Base-by-base conservation (phyloP, 1,140 invertebrate genomes). In the Tyrophagus putrescentiae region DNA sequence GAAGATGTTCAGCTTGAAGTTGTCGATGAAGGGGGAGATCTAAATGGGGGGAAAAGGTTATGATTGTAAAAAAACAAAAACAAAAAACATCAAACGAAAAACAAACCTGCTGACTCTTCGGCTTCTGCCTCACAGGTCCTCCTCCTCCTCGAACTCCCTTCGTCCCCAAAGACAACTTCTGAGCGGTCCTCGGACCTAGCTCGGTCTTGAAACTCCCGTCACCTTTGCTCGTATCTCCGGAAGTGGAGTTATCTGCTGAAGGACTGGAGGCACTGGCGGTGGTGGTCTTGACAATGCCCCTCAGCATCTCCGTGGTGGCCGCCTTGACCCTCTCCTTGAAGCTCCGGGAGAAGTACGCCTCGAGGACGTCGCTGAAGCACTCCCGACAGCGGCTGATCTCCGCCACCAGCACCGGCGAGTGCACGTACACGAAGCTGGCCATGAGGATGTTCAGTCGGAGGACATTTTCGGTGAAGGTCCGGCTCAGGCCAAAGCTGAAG, bases 391-490 rank as follows among this genome's bases (percentile, higher is more conserved):
- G 84, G 31, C 72, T 67, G 27, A 95, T 72, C 70, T 95, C 90
- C n/a, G 80, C 78, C 16, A 95, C 76, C 67, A 94, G 80, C 60
- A 82, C 78, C 0, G 86, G 83, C 29, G 85, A 90, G 72, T 96
- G 91, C 1, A 86, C 88, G 71, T 95, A 95, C 77, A 85, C 90
- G 33, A 95, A 82, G 34, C 89, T 92, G 0, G 88, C 91, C 78
- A 96, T 84, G 60, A 82, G 77, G 53, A 94, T 73, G 29, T 73
- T 73, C 23, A 84, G 73, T 34, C 68, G 69, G 39, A 78, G 72
- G 73, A 59, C 25, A 59, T 59, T 59, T 45, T 59, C 57, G 21
- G 11, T 16, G 4, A 59, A 11, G 9, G 29, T 28, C 11, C 57
- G 11, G 18, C 45, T 9, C 13, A 59, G 23, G n/a, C 41, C 44